Evolutionary conservation across 2,888 invertebrate species (phyloP), one percentile per base, ranked within the genome.

Genomic region (Phyto melanocephala): DNA sequence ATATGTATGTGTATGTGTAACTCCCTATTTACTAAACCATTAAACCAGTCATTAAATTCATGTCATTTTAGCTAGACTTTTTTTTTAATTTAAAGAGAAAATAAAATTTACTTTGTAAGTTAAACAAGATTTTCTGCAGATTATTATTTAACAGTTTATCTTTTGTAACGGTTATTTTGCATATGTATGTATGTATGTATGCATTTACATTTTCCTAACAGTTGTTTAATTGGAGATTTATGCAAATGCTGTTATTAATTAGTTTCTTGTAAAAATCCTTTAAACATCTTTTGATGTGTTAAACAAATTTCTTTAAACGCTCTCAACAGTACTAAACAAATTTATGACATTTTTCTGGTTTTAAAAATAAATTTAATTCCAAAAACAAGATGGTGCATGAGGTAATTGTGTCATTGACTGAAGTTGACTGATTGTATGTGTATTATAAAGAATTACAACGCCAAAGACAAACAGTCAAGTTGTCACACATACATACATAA

Each of bases 401-500:
- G 80, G 76, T 71, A 81, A 76, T 52, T 74, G 62, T 81, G 76
- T 72, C 76, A 77, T 72, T 77, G 77, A 77, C 72, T 81, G 65
- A 54, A n/a, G 42, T 52, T 81, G 65, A 54, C 54, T 42, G 60
- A 17, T 15, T 47, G 15, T 33, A 5, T 54, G 7, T 56, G 2
- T 33, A 15, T 65, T 63, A 24, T 5, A 52, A 52, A 52, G 22
- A 22, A 13, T 28, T 37, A 22, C 37, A 45, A n/a, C n/a, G n/a
- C n/a, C n/a, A n/a, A n/a, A n/a, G 22, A 17, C 50, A 15, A 10
- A 33, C 20, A 45, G 45, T 17, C 45, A 8, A 13, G 33, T 33
- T 6, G 33, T 33, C 33, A 33, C 33, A 33, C 45, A 17, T 15
- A 17, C 17, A n/a, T 5, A 60, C 35, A 47, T 22, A 42, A 28